Percentiles rank a stretch among this genome's conserved stretches.
phyloP scores from a whole-genome alignment of 2,797 vertebrate species.

The Amphiprion clarkii region DNA sequence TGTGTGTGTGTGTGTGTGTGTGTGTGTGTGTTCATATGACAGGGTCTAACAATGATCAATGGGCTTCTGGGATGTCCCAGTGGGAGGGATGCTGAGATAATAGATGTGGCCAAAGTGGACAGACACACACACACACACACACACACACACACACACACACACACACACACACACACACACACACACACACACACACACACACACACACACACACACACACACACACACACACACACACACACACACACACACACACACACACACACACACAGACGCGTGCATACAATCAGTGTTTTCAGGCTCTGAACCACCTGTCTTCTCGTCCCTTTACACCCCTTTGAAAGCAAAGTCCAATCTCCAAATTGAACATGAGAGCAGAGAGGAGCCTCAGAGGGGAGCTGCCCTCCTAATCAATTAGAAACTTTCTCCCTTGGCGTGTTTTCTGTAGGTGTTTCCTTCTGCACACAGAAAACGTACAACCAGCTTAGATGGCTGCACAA shows the following conservation, averaged over 20 bases:
- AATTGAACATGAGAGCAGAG: slow-evolving; percentile 83
- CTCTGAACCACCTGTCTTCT: slow-evolving; percentile 73
- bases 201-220: slow-evolving; percentile 21
- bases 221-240: background rate
- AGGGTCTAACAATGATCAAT: slow-evolving; percentile 85
- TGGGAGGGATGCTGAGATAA: slow-evolving; percentile 83
- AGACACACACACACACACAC: slow-evolving; percentile 46
- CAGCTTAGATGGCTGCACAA: slow-evolving; percentile 8
- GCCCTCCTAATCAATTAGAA: slow-evolving; percentile 84
- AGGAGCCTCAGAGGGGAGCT: slow-evolving; percentile 71
- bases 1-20: too few relatives aligned
- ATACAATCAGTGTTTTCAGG: slow-evolving; percentile 41
- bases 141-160: too few relatives aligned
- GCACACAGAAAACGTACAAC: slow-evolving; percentile 11
- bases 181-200: slow-evolving; percentile 24
- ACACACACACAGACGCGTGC: slow-evolving; percentile 34
- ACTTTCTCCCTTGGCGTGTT: slow-evolving; percentile 80
- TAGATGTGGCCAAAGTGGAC: slow-evolving; percentile 84
- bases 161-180: background rate
- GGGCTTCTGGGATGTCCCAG: slow-evolving; percentile 80
- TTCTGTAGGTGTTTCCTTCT: slow-evolving; percentile 48
- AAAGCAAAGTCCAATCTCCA: slow-evolving; percentile 83
- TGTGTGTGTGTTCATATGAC: slow-evolving; percentile 63
- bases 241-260: slow-evolving; percentile 19
- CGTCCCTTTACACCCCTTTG: slow-evolving; percentile 71